A percentile compares a stretch with the other conserved stretches of the same genome.
These are phyloP conservation scores for Canis aureus DNA, from an alignment of 2,113 vertebrate species.

Conservation along the genomic window DNA sequence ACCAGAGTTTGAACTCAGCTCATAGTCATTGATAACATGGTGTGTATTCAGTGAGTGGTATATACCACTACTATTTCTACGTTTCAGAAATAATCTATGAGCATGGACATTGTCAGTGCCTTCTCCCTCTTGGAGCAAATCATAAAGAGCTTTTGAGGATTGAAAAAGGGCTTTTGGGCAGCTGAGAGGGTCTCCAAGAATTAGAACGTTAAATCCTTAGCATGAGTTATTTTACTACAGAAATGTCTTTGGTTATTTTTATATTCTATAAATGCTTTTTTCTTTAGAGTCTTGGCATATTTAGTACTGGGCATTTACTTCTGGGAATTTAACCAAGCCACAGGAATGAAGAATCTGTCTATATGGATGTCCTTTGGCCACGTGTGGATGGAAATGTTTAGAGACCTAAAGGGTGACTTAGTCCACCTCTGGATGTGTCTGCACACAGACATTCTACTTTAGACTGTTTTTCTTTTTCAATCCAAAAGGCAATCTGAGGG, in stretches of 20 bases:
- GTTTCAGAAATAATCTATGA: not conserved
- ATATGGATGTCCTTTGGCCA: not conserved
- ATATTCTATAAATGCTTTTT: constrained; percentile 2
- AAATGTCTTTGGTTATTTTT: not conserved
- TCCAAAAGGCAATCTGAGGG: not conserved
- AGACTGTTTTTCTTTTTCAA: not conserved
- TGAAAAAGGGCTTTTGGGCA: not conserved
- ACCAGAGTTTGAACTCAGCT: not conserved
- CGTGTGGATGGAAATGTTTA: not conserved
- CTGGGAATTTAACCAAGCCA: not conserved
- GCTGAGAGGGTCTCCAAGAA: not conserved
- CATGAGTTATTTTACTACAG: not conserved
- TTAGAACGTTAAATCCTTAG: not conserved
- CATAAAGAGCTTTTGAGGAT: constrained; percentile 9
- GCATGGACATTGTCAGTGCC: not conserved
- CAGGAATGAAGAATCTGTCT: not conserved
- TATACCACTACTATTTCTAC: not conserved
- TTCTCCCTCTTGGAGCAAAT: not conserved
- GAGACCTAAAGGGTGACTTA: no score
- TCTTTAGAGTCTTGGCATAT: not conserved
- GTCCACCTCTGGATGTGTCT: not conserved
- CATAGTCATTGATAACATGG: not conserved
- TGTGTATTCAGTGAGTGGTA: not conserved
- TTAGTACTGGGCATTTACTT: not conserved
- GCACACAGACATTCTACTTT: not conserved